phyloP scores from a whole-genome alignment of 2,113 vertebrate genomes.

The Delphinapterus leucas region DNA sequence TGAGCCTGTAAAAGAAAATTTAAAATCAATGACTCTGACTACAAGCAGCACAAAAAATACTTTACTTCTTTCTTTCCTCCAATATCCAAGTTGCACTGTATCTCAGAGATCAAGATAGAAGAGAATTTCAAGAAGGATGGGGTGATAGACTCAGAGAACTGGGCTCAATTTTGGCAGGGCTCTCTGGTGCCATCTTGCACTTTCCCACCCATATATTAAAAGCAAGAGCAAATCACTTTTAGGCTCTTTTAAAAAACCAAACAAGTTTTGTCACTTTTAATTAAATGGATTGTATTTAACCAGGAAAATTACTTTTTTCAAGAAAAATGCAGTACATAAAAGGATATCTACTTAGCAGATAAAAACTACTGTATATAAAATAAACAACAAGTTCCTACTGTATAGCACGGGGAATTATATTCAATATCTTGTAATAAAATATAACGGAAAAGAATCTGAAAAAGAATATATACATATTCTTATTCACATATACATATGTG shows the following conservation, averaged over 20 bases:
- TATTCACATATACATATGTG: not conserved
- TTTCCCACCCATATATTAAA: not conserved
- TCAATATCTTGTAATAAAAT: not conserved
- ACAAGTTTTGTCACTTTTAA: not conserved
- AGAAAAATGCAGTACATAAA: not conserved
- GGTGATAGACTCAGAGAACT: not conserved
- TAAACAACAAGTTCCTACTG: not conserved
- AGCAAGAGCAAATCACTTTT: not conserved
- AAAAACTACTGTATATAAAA: not conserved
- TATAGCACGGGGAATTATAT: not conserved
- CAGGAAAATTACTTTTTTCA: not conserved
- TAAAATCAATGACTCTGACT: not conserved
- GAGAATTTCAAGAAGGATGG: not conserved
- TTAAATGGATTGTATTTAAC: not conserved
- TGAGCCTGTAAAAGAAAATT: not conserved
- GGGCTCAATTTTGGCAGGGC: rapidly evolving
- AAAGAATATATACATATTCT: not conserved
- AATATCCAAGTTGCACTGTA: too few relatives aligned
- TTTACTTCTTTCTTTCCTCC: not conserved
- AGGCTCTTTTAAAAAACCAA: not conserved
- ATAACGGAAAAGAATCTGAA: not conserved
- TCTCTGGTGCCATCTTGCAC: not conserved
- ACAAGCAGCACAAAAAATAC: not conserved
- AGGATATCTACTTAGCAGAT: not conserved
- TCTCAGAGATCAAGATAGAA: not conserved